Evolutionary conservation across 2,888 invertebrate species (phyloP).

Genomic region (Andrena bicolor): DNA sequence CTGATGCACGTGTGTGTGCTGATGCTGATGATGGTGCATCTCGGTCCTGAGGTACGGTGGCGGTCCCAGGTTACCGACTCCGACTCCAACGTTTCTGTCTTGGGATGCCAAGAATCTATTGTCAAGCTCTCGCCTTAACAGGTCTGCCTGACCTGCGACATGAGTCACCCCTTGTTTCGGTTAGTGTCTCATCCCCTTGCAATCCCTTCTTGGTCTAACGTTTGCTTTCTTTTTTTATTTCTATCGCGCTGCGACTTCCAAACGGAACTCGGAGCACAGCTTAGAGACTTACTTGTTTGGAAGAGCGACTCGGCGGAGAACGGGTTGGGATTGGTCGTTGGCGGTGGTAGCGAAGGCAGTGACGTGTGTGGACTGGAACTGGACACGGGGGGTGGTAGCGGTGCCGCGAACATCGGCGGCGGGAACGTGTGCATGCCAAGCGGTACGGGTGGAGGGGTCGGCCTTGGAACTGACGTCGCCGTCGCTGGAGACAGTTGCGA

Average conservation of each 20-base stretch:
- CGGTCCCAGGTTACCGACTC: conserved; percentile 86
- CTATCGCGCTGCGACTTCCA: conserved; percentile 9
- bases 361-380: conserved; percentile 83
- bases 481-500: conserved; percentile 85
- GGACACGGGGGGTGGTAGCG: conserved; percentile 86
- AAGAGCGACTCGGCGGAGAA: conserved; percentile 95
- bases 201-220: conserved; percentile 1
- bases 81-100: conserved; percentile 87
- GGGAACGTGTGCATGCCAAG: conserved; percentile 87
- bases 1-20: conserved; percentile 96
- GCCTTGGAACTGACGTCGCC: conserved; percentile 86
- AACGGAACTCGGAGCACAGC: conserved; percentile 4
- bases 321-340: conserved; percentile 90
- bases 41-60: conserved; percentile 92
- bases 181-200: conserved; percentile 52
- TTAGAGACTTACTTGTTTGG: conserved; percentile 90
- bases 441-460: conserved; percentile 86
- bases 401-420: conserved; percentile 90
- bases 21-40: conserved; percentile 97
- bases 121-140: conserved; percentile 95
- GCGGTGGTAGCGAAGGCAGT: conserved; percentile 82
- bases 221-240: neutral
- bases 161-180: conserved; percentile 81
- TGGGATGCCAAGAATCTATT: conserved; percentile 95
- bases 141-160: conserved; percentile 91